A percentile compares a stretch with the other conserved stretches of the same genome.
Evolutionary conservation across 2,113 vertebrate genomes (phyloP).

Genomic region (Cynocephalus volans): DNA sequence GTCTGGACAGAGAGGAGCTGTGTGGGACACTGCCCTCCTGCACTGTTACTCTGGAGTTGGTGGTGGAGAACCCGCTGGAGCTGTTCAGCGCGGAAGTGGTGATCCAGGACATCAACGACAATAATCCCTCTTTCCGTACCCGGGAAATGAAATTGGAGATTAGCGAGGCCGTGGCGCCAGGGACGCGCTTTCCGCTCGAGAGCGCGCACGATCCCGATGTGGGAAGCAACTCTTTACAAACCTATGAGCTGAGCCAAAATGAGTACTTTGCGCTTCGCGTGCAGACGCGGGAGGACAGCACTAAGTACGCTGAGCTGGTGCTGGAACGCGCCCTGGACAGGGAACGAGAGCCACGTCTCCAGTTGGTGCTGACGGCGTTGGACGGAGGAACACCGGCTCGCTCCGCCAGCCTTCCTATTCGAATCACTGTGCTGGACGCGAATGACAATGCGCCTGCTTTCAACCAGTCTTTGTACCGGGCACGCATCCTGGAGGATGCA

Average conservation of each 20-base stretch:
- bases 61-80: constrained; percentile 91
- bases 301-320: constrained; percentile 90
- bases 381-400: constrained; percentile 89
- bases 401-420: constrained; percentile 87
- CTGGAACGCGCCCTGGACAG: constrained; percentile 89
- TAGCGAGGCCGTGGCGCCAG: constrained; percentile 89
- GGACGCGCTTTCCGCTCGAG: constrained; percentile 92
- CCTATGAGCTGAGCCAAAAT: constrained; percentile 90
- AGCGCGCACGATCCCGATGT: constrained; percentile 92
- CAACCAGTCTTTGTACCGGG: constrained; percentile 90
- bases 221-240: constrained; percentile 91
- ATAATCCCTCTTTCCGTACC: constrained; percentile 90
- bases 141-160: constrained; percentile 90
- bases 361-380: constrained; percentile 87
- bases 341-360: constrained; percentile 86
- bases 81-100: constrained; percentile 90
- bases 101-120: constrained; percentile 92
- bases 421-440: constrained; percentile 87
- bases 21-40: constrained; percentile 90
- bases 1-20: constrained; percentile 92
- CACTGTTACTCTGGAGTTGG: constrained; percentile 90
- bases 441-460: constrained; percentile 90
- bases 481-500: constrained; percentile 87
- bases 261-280: constrained; percentile 90
- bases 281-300: constrained; percentile 89